Evolutionary conservation across 2,113 vertebrate species (phyloP).

Genomic region (Athene cunicularia): DNA sequence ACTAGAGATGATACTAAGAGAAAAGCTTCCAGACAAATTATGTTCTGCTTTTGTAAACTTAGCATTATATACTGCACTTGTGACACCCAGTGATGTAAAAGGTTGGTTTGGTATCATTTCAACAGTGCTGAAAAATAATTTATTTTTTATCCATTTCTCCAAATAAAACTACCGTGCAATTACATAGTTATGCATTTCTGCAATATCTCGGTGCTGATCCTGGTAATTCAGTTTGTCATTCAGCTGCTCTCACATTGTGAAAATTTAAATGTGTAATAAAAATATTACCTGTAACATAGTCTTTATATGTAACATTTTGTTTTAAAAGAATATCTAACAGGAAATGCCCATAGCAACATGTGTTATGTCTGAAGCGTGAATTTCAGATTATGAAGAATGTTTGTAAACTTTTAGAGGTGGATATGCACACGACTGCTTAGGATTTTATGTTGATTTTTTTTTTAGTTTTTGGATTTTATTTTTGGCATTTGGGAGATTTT

Average conservation of each 20-base stretch:
- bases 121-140: neutral
- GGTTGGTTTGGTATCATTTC: neutral
- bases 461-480: neutral
- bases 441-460: neutral
- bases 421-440: neutral
- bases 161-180: neutral
- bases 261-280: neutral
- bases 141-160: neutral
- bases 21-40: neutral
- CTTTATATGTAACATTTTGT: neutral
- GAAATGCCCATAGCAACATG: neutral
- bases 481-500: neutral
- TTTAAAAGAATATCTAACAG: neutral
- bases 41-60: neutral
- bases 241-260: neutral
- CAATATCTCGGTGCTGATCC: neutral
- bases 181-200: neutral
- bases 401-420: neutral
- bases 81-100: neutral
- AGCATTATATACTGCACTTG: neutral
- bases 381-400: neutral
- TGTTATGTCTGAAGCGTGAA: neutral
- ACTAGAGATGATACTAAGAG: neutral
- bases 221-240: neutral
- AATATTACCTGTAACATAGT: neutral